Conservation (phyloP, 2,113 vertebrate genomes). For the Camelus bactrianus region DNA sequence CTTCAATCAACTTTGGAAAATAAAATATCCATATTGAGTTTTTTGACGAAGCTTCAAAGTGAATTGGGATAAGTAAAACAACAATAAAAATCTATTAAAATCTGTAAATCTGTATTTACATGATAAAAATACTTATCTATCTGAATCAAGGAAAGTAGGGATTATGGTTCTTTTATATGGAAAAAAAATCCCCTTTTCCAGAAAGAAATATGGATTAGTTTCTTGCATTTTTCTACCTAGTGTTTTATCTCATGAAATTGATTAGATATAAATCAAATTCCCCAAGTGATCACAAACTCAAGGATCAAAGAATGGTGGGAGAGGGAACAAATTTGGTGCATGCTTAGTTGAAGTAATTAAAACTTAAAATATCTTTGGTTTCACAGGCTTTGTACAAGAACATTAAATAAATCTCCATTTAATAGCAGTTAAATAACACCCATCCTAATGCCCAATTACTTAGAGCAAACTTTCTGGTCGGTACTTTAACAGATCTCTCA, state of each 20-base stretch:
- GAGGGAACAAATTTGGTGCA: neutral
- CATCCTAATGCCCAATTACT: neutral
- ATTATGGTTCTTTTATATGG: slow-evolving; percentile 27
- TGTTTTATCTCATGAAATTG: slow-evolving; percentile 30
- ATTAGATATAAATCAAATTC: neutral
- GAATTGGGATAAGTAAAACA: neutral
- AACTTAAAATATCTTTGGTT: neutral
- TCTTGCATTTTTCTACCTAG: neutral
- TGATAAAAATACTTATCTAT: slow-evolving; percentile 8
- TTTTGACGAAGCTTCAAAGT: slow-evolving; percentile 15
- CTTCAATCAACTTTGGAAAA: slow-evolving; percentile 54
- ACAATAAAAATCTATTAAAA: neutral
- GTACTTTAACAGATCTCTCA: neutral
- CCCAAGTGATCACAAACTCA: neutral
- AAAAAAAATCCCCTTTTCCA: neutral
- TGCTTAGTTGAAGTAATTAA: neutral
- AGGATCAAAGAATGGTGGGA: neutral
- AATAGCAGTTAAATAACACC: neutral
- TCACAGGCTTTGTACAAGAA: neutral
- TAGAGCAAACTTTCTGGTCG: neutral
- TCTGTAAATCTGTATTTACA: neutral
- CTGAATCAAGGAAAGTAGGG: neutral
- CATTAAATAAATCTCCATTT: neutral
- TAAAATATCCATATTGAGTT: slow-evolving; percentile 3
- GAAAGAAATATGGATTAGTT: neutral